Evolutionary conservation across 2,888 invertebrate genomes (phyloP).

Genomic region (Apodemia hepburni): DNA sequence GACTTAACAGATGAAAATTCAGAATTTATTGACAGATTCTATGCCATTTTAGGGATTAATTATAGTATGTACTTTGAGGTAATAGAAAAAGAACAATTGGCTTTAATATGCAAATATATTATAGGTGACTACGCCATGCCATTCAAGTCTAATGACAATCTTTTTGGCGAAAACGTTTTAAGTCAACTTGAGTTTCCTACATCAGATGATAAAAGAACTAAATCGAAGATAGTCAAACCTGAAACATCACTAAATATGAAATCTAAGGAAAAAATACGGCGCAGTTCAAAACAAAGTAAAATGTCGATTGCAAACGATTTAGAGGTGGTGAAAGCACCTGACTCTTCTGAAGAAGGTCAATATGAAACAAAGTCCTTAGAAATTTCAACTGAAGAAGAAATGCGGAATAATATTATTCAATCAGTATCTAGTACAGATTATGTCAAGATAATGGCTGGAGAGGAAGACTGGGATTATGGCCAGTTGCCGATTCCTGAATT

Average conservation of each 20-base stretch:
- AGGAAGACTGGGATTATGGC: constrained; percentile 71
- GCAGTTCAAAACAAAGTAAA: constrained; percentile 49
- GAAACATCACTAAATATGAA: constrained; percentile 44
- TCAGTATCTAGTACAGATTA: constrained; percentile 40
- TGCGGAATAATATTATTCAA: constrained; percentile 36
- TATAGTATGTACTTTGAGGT: constrained; percentile 79
- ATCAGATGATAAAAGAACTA: constrained; percentile 55
- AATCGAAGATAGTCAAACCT: constrained; percentile 58
- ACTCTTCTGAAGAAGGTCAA: constrained; percentile 37
- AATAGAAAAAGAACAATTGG: constrained; percentile 76
- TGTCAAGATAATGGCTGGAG: constrained; percentile 54
- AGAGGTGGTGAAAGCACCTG: constrained; percentile 46
- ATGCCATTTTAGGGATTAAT: constrained; percentile 77
- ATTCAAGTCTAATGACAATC: constrained; percentile 46
- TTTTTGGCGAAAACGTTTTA: constrained; percentile 65
- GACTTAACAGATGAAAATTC: constrained; percentile 62
- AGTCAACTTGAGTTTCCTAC: constrained; percentile 54
- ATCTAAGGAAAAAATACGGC: constrained; percentile 50
- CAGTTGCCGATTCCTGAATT: constrained; percentile 54
- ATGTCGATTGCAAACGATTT: constrained; percentile 40
- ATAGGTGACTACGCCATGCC: constrained; percentile 61
- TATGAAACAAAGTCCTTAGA: constrained; percentile 36
- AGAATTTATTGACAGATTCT: constrained; percentile 79
- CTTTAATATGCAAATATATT: constrained; percentile 67
- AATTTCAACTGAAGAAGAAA: constrained; percentile 40